These are phyloP conservation scores for Rugalucina vietnamica DNA, from an alignment of 2,888 invertebrate genomes.

Conservation along the genomic window DNA sequence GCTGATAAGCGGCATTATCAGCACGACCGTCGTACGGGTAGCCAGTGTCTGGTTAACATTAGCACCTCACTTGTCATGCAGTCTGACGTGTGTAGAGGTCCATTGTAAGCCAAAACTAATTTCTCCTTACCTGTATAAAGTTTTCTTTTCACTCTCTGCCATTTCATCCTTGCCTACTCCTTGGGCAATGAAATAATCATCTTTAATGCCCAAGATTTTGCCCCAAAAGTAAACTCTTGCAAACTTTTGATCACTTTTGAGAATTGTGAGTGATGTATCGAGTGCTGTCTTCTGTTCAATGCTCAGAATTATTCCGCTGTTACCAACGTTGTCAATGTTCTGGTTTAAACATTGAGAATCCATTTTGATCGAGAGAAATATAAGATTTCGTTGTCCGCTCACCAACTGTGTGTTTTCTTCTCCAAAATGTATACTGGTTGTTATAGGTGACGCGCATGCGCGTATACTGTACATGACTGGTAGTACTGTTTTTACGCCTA, in stretches of 20 bases:
- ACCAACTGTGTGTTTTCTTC: background rate
- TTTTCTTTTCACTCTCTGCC: conserved; percentile 87
- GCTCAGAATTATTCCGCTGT: conserved; percentile 89
- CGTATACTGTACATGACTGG: conserved; percentile 12
- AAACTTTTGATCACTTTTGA: conserved; percentile 94
- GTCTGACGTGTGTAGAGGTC: too few species aligned
- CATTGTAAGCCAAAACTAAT: too few species aligned
- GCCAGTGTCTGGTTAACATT: too few species aligned
- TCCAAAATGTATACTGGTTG: conserved; percentile 48
- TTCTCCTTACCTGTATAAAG: conserved; percentile 90
- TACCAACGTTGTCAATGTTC: conserved; percentile 86
- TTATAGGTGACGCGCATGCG: conserved; percentile 43
- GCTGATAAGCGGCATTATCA: too few species aligned
- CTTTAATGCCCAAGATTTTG: conserved; percentile 90
- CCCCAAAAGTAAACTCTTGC: conserved; percentile 94
- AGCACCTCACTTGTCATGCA: too few species aligned
- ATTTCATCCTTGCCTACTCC: conserved; percentile 91
- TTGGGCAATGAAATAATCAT: conserved; percentile 93
- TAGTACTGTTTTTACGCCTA: conserved; percentile 22
- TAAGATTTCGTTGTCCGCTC: background rate
- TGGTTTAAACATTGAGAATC: conserved; percentile 86
- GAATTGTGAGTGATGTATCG: conserved; percentile 90
- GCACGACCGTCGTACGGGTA: too few species aligned
- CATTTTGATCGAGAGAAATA: conserved; percentile 84
- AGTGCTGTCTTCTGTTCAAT: conserved; percentile 89